phyloP scores from a whole-genome alignment of 2,113 vertebrate species.

The Charadrius vociferus region DNA sequence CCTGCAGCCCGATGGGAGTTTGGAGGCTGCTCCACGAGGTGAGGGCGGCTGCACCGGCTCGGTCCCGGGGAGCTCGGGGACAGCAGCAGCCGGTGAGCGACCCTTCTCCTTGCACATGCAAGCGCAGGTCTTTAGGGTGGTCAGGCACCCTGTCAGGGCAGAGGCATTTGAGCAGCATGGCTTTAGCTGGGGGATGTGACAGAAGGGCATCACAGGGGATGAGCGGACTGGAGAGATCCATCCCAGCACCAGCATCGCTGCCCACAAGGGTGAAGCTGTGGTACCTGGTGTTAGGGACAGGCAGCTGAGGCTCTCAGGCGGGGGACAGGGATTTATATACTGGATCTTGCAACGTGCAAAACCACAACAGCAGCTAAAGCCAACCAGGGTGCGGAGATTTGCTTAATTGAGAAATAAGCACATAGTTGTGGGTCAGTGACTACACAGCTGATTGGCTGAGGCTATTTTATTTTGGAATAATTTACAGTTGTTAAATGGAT shows the following conservation, averaged over 20 bases:
- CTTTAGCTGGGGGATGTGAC: neutral
- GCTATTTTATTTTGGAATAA: conserved; percentile 62
- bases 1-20: rapidly evolving
- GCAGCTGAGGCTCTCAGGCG: neutral
- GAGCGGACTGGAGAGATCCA: rapidly evolving
- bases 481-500: conserved; percentile 71
- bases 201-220: neutral
- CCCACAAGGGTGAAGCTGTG: neutral
- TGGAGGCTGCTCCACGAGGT: rapidly evolving
- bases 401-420: conserved; percentile 69
- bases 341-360: neutral
- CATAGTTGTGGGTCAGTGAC: conserved; percentile 53
- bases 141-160: neutral
- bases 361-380: conserved; percentile 6
- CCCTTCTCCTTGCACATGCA: rapidly evolving
- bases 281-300: neutral
- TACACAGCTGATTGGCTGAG: conserved; percentile 58
- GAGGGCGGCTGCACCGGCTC: rapidly evolving
- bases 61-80: rapidly evolving
- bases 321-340: neutral
- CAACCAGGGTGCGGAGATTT: conserved; percentile 23
- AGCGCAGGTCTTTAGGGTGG: neutral
- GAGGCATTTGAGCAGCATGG: rapidly evolving
- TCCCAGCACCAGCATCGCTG: neutral
- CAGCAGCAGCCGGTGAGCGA: rapidly evolving